Conservation (phyloP, 2,888 invertebrate genomes). For the Drosophila stalkeri region DNA sequence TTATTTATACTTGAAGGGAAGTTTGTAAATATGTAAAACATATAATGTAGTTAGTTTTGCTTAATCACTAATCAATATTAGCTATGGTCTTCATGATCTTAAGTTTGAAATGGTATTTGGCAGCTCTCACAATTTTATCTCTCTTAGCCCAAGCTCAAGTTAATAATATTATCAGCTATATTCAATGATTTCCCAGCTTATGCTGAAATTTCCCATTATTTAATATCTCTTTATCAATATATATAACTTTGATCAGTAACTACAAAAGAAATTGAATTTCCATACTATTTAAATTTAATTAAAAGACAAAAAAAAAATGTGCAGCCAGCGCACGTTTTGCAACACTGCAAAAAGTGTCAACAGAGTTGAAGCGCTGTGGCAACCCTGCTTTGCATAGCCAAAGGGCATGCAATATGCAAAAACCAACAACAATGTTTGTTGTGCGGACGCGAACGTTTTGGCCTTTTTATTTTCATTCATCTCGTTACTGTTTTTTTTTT, state of each 20-base stretch:
- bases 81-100: too few relatives aligned
- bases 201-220: not conserved
- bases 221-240: not conserved
- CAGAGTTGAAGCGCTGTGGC: not conserved
- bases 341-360: constrained; percentile 2
- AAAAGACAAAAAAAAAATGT: not conserved
- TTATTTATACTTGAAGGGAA: not conserved
- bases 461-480: constrained; percentile 24
- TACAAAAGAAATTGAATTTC: not conserved
- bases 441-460: constrained; percentile 45
- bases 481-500: constrained; percentile 9
- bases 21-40: too few relatives aligned
- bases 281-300: not conserved
- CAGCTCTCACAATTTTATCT: too few relatives aligned
- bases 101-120: too few relatives aligned
- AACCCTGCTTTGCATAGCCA: constrained; percentile 1
- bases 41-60: too few relatives aligned
- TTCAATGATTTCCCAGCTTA: not conserved
- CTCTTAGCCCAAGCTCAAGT: too few relatives aligned
- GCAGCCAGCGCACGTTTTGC: not conserved
- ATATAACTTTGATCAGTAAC: not conserved
- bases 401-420: constrained; percentile 47
- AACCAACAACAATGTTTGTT: constrained; percentile 53
- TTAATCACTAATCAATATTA: too few relatives aligned
- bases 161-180: too few relatives aligned